A percentile compares a stretch with the other conserved stretches of the same genome.
Conservation (phyloP, 35 echinoderm and acorn worm species). For the Patiria miniata region DNA sequence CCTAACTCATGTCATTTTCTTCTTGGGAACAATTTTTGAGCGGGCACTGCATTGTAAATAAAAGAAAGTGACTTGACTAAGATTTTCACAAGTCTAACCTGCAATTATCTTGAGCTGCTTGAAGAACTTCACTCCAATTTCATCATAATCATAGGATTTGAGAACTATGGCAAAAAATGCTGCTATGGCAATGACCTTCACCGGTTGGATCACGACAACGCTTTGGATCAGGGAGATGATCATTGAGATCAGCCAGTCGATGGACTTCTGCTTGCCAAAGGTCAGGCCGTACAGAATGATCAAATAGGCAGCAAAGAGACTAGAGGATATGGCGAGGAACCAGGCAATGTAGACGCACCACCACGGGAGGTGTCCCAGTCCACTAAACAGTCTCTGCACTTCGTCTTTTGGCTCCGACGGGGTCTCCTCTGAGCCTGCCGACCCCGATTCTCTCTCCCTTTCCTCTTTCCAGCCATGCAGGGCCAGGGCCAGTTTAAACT, state of each 20-base stretch:
- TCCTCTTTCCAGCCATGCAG: constrained; percentile 74
- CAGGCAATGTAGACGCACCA: constrained; percentile 87
- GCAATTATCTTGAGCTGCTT: constrained; percentile 13
- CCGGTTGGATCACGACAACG: constrained; percentile 72
- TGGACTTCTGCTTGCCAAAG: constrained; percentile 77
- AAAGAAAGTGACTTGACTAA: no score
- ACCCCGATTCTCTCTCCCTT: background rate
- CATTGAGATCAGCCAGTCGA: constrained; percentile 94
- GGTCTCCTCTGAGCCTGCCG: constrained; percentile 10
- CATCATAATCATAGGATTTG: constrained; percentile 68
- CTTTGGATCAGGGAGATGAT: constrained; percentile 77
- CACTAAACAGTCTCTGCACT: constrained; percentile 15
- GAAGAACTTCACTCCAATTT: constrained; percentile 69
- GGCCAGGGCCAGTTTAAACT: constrained; percentile 56
- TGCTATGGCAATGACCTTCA: constrained; percentile 84
- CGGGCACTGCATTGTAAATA: no score
- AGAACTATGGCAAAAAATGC: constrained; percentile 70
- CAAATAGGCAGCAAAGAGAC: constrained; percentile 62
- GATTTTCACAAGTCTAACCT: background rate
- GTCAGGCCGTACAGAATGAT: constrained; percentile 93
- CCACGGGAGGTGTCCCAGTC: constrained; percentile 70
- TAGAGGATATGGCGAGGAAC: constrained; percentile 49
- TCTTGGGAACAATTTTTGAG: background rate
- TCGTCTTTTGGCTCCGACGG: background rate
- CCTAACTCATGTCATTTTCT: background rate